A percentile compares a stretch with the other conserved stretches of the same genome.
Conservation (phyloP, 2,888 invertebrate genomes). For the Hemaris fuciformis region DNA sequence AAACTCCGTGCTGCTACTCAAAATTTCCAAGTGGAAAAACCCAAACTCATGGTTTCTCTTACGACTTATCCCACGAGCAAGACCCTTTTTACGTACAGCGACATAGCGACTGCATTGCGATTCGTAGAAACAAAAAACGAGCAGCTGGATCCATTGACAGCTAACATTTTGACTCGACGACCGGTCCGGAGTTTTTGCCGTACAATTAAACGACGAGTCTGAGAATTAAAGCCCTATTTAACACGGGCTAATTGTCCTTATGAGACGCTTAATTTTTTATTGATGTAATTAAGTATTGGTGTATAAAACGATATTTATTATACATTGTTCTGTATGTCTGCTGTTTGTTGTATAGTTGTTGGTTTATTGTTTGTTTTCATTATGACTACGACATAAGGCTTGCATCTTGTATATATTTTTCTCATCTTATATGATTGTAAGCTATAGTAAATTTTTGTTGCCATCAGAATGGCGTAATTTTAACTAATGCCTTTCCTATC, state of each 20-base stretch:
- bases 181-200: not conserved
- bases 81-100: slow-evolving; percentile 30
- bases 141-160: slow-evolving; percentile 35
- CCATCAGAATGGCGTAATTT: no score
- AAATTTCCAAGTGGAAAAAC: not conserved
- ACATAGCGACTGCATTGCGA: slow-evolving; percentile 38
- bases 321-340: not conserved
- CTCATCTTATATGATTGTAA: no score
- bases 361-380: no score
- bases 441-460: no score
- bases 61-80: not conserved
- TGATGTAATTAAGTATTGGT: slow-evolving; percentile 6
- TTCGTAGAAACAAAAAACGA: slow-evolving; percentile 38
- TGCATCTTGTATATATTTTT: no score
- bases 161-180: slow-evolving; percentile 35
- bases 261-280: slow-evolving; percentile 20
- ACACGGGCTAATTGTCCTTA: slow-evolving; percentile 21
- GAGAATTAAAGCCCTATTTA: slow-evolving; percentile 18
- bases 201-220: not conserved
- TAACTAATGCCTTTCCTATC: no score
- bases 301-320: not conserved
- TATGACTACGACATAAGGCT: no score
- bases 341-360: no score
- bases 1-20: not conserved
- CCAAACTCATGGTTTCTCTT: not conserved